Base-by-base conservation (phyloP, 2,888 invertebrate genomes). In the Caenorhabditis japonica region DNA sequence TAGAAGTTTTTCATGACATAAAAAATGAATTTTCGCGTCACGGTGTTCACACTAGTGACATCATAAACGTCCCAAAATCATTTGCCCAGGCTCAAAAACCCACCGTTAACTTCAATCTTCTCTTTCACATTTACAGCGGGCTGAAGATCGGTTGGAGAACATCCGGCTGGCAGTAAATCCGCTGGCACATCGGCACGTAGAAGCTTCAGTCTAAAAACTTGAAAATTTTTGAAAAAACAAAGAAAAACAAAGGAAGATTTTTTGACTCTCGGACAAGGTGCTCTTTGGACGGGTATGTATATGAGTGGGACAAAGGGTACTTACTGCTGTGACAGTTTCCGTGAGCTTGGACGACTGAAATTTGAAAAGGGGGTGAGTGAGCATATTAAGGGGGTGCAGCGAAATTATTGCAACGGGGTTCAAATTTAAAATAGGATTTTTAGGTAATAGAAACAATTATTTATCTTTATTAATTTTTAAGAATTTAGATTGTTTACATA, bases 71-170 rank as follows among this genome's bases (percentile, higher is more conserved):
- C n/a, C n/a, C n/a, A n/a, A n/a, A n/a, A 30, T 30, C 30, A 12
- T n/a, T 7, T 8, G 33, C 15, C 4, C 17, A 3, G 12, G 4
- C 2, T 12, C 3, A 3, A 15, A 4, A 5, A 38, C 76, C 41
- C 38, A 85, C 86, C 87, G 59, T 85, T 84, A 38, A 87, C 79
- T 44, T 85, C 86, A 51, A 87, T 83, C 49, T 85, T 83, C 70
- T 87, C 87, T 71, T 87, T 87, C 56, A 87, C 84, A 74, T 87
- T 87, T n/a, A 87, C 83, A n/a, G 86, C 85, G 21, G 82, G 77
- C 19, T 66, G 59, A 15, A 80, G 59, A 58, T 80, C 80, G 17
- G 76, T 60, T 12, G 75, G 69, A 1, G 81, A 74, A 41, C 78
- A 80, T 39, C 80, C 81, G 25, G 77, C 68, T 19, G 82, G 82